Percentiles rank a stretch among this genome's conserved stretches.
These are phyloP conservation scores for Ochropacha duplaris DNA, from an alignment of 2,888 invertebrate species.

Conservation along the genomic window DNA sequence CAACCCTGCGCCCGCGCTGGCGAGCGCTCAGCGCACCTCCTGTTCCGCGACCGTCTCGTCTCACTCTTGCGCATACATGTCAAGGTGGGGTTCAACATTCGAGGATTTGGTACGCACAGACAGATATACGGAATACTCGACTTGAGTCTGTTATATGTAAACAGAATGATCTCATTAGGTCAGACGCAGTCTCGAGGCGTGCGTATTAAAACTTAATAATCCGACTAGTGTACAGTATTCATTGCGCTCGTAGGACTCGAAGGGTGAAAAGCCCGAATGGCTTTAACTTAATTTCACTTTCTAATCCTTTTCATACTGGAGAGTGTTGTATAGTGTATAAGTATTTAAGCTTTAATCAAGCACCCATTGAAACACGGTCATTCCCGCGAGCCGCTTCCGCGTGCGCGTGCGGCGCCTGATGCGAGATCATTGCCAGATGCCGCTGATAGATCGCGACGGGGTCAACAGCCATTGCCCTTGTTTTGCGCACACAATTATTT, in stretches of 20 bases:
- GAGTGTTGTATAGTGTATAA: slow-evolving; percentile 41
- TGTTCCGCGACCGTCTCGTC: slow-evolving; percentile 65
- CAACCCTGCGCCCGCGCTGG: slow-evolving; percentile 65
- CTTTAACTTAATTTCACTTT: slow-evolving; percentile 51
- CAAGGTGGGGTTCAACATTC: slow-evolving; percentile 83
- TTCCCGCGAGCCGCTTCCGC: slow-evolving; percentile 70
- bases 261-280: slow-evolving; percentile 42
- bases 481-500: slow-evolving; percentile 75
- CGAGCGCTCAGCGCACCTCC: slow-evolving; percentile 65
- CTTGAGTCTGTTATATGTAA: slow-evolving; percentile 65
- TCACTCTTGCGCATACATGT: slow-evolving; percentile 78
- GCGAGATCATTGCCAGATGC: slow-evolving; percentile 80
- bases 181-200: slow-evolving; percentile 43
- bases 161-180: slow-evolving; percentile 65
- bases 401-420: slow-evolving; percentile 63
- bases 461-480: slow-evolving; percentile 82
- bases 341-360: slow-evolving; percentile 55
- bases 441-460: slow-evolving; percentile 76
- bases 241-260: slow-evolving; percentile 22
- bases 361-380: slow-evolving; percentile 76
- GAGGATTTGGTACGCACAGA: slow-evolving; percentile 70
- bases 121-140: slow-evolving; percentile 60
- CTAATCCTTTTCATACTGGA: slow-evolving; percentile 58
- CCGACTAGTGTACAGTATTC: slow-evolving; percentile 19
- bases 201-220: slow-evolving; percentile 32